Base-by-base conservation (phyloP, 2,888 invertebrate species). In the Acrocyrtus sp. region DNA sequence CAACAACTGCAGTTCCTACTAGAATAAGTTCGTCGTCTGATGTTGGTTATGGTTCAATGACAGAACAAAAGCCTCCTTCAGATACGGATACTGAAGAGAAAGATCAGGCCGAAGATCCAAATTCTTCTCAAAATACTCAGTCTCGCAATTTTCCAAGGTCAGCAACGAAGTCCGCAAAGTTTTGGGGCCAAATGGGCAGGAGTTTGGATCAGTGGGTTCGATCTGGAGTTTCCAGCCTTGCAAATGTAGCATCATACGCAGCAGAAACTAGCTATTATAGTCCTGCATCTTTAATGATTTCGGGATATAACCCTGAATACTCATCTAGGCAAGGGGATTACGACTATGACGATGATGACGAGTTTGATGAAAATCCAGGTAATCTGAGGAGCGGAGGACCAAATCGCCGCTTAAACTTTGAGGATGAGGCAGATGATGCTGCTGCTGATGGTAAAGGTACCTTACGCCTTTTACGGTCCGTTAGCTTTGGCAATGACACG, bases 401-500 rank as follows among this genome's bases (percentile, higher is more conserved):
- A 17, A 58, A 66, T 26, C 34, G 72, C 2, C 53, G 61, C 27
- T 74, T 80, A 29, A 72, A 73, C 48, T 65, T 72, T 56, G 76
- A 75, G 10, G 76, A 57, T 27, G 72, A 66, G 26, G 50, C 47
- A 22, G 78, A 77, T 10, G 77, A 73, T 24, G 60, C 61, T 21
- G 47, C 6, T 34, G 58, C 47, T 22, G 65, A 57, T n/a, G 74
- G 77, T 60, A 69, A 68, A 27, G 74, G 72, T 43, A 78, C 79
- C 1, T 56, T 79, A 50, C 43, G 80, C 21, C 65, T 81, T 21
- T 65, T 81, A 15, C 83, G 85, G 75, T 90, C 91, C 0, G 91
- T 92, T 82, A 92, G 91, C 82, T 91, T 91, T 83, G 93, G 91
- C 0, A 91, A 91, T n/a, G 93, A 93, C 83, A 90, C 91, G 5